These are phyloP conservation scores for Papilio machaon DNA, from an alignment of 1,140 invertebrate genomes.

Conservation along the genomic window DNA sequence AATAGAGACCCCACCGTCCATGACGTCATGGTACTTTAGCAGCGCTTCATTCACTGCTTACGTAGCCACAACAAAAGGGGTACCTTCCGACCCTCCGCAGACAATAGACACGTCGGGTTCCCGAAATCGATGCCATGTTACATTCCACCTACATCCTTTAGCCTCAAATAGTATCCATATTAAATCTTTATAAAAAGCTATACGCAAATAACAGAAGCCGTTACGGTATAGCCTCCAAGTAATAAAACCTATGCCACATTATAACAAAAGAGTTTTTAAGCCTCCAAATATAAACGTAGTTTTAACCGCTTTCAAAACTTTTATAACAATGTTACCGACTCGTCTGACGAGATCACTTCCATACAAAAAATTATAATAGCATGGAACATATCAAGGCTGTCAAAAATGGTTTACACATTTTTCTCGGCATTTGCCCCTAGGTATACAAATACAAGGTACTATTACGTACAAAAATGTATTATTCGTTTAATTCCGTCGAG, in stretches of 20 bases:
- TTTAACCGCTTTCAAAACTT: background rate
- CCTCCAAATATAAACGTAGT: background rate
- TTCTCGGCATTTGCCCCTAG: background rate
- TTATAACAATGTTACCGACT: background rate
- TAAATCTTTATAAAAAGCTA: background rate
- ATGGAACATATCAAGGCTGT: background rate
- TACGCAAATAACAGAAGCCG: background rate
- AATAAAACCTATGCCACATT: too few relatives aligned
- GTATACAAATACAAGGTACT: background rate
- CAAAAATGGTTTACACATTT: background rate
- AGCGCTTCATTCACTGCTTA: slow-evolving; percentile 12
- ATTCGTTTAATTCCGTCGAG: background rate
- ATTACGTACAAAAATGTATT: background rate
- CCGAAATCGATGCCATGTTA: background rate
- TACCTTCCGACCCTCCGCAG: slow-evolving; percentile 11
- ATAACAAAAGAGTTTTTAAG: too few relatives aligned
- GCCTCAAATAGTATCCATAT: background rate
- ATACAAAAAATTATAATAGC: background rate
- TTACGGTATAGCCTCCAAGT: too few relatives aligned
- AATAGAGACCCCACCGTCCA: background rate
- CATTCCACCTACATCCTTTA: background rate
- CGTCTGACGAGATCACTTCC: background rate
- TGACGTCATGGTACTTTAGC: background rate
- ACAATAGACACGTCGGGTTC: background rate
- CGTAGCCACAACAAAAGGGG: slow-evolving; percentile 13